Percentiles rank a stretch among this genome's conserved stretches.
Evolutionary conservation across 2,797 vertebrate genomes (phyloP).

Genomic region (Catharus ustulatus): DNA sequence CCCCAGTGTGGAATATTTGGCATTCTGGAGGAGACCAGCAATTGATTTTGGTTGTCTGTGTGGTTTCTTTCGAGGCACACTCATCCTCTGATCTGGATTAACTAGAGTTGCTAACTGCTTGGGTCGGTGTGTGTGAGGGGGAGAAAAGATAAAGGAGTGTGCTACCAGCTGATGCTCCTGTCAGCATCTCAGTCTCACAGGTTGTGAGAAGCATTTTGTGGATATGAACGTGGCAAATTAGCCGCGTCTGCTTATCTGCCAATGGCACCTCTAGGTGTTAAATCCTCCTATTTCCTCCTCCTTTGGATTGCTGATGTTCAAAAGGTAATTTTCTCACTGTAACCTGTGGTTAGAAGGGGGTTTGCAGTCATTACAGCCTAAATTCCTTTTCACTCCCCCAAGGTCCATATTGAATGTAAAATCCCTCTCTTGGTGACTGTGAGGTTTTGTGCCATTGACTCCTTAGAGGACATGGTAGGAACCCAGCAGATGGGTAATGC

Average conservation of each 20-base stretch:
- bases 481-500: neutral
- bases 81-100: neutral
- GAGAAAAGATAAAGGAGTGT: neutral
- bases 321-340: neutral
- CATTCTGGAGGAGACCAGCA: neutral
- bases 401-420: neutral
- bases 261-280: neutral
- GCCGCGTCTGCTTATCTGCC: neutral
- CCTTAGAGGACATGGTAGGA: neutral
- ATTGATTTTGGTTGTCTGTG: neutral
- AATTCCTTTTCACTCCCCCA: neutral
- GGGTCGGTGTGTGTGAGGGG: neutral
- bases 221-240: fast-evolving
- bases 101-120: neutral
- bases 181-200: neutral
- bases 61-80: neutral
- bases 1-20: neutral
- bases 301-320: neutral
- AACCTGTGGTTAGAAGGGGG: neutral
- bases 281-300: neutral
- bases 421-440: neutral
- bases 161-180: neutral
- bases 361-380: neutral
- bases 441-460: neutral
- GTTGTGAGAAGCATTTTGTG: neutral